Base-by-base conservation (phyloP, 2,797 vertebrate species). In the Catharus ustulatus region DNA sequence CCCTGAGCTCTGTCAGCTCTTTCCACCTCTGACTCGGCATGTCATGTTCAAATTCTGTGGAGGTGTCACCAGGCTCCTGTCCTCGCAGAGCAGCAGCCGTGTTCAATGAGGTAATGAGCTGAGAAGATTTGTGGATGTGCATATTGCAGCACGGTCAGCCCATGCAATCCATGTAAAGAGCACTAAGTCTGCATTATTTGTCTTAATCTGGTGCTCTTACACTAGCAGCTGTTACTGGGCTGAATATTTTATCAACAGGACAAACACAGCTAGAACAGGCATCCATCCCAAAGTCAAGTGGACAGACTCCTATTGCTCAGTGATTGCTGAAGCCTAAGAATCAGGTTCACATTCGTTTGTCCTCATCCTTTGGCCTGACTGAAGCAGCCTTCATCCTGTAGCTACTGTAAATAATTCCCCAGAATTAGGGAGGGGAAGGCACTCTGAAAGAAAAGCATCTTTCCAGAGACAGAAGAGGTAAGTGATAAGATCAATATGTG, bases 121-220 rank as follows among this genome's bases (percentile, higher is more conserved):
- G 94, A 84, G 87, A 94, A 93, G 85, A 93, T 95, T 93, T 94
- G 95, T 94, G 83, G 80, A 71, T 87, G 83, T 92, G 71, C 85
- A 87, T 87, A 91, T 77, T 90, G 81, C 78, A 93, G 72, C 49
- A 78, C 85, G 87, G 91, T 87, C 93, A 87, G 85, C 89, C 91
- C 77, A 67, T 32, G 67, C 80, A 96, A 89, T 93, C 91, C 71
- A 34, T 54, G 71, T 58, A 88, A 88, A 88, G 74, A 96, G 83
- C 76, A 73, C 87, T 84, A 94, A 73, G 36, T 82, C 89, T 95
- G 94, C 73, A 81, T 90, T 94, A 94, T 90, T 97, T 90, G 61
- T 94, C 93, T 94, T 93, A 84, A 94, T 88, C 87, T 82, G 77
- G 64, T 5, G 20, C 71, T 89, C 57, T 82, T 71, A 94, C 71